phyloP scores from a whole-genome alignment of 2,888 invertebrate species.

The Incurvaria masculella region DNA sequence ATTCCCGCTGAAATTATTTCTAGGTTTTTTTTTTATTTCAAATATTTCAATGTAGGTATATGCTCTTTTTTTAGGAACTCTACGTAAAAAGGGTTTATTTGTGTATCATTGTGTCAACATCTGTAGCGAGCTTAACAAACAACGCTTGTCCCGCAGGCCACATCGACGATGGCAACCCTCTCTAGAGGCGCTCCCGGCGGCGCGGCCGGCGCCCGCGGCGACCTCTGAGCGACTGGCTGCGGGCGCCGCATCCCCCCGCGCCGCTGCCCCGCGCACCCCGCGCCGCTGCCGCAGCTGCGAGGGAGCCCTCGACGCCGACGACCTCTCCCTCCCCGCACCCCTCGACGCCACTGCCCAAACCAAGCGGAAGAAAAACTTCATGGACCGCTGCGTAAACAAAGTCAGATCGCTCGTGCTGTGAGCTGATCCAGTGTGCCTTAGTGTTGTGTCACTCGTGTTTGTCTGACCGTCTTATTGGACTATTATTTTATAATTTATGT shows the following conservation, averaged over 20 bases:
- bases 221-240: constrained; percentile 40
- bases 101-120: too few species aligned
- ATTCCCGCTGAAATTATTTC: too few species aligned
- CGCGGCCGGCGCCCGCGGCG: constrained; percentile 25
- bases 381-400: constrained; percentile 83
- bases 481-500: constrained; percentile 28
- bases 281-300: constrained; percentile 61
- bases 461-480: constrained; percentile 41
- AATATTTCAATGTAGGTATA: too few species aligned
- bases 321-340: constrained; percentile 55
- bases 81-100: too few species aligned
- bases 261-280: constrained; percentile 26
- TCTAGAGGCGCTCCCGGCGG: constrained; percentile 25
- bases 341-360: constrained; percentile 56
- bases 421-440: constrained; percentile 24
- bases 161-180: constrained; percentile 46
- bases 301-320: constrained; percentile 55
- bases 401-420: constrained; percentile 66
- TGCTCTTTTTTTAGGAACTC: too few species aligned
- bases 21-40: too few species aligned
- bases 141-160: constrained; percentile 44
- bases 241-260: constrained; percentile 33
- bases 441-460: constrained; percentile 31
- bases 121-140: too few species aligned
- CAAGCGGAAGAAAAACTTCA: constrained; percentile 74